A percentile compares a stretch with the other conserved stretches of the same genome.
These are phyloP conservation scores for Brienomyrus longianalis DNA, from an alignment of 2,113 vertebrate genomes.

Conservation along the genomic window DNA sequence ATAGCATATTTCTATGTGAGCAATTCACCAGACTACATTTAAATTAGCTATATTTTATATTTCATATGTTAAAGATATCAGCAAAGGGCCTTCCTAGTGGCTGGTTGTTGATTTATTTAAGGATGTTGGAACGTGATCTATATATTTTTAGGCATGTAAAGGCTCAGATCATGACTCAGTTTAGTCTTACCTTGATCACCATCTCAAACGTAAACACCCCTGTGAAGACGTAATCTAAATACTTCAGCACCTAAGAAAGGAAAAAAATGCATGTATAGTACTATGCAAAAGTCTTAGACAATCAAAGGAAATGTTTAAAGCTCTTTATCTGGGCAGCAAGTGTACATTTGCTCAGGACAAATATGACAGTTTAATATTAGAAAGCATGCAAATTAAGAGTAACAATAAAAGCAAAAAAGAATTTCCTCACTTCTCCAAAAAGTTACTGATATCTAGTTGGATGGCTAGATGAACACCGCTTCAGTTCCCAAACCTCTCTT, in stretches of 20 bases:
- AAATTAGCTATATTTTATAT: neutral
- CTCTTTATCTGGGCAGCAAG: neutral
- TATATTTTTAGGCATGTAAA: neutral
- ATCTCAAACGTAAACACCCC: constrained; percentile 98
- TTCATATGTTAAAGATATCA: neutral
- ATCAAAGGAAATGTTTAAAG: neutral
- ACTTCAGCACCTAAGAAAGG: constrained; percentile 78
- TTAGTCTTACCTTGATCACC: constrained; percentile 87
- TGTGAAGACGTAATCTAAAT: constrained; percentile 94
- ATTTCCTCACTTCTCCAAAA: neutral
- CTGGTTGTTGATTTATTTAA: neutral
- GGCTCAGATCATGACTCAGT: neutral
- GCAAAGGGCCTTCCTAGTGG: neutral
- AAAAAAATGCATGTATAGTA: neutral
- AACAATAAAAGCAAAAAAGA: neutral
- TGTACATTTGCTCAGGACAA: neutral
- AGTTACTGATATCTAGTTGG: neutral
- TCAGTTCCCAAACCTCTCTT: neutral
- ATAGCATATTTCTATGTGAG: neutral
- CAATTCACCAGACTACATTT: neutral
- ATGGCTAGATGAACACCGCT: neutral
- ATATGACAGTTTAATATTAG: neutral
- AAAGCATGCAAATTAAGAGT: neutral
- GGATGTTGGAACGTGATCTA: neutral
- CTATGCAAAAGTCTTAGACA: neutral